Conservation (phyloP, 1,140 invertebrate genomes). For the Sinonovacula constricta region DNA sequence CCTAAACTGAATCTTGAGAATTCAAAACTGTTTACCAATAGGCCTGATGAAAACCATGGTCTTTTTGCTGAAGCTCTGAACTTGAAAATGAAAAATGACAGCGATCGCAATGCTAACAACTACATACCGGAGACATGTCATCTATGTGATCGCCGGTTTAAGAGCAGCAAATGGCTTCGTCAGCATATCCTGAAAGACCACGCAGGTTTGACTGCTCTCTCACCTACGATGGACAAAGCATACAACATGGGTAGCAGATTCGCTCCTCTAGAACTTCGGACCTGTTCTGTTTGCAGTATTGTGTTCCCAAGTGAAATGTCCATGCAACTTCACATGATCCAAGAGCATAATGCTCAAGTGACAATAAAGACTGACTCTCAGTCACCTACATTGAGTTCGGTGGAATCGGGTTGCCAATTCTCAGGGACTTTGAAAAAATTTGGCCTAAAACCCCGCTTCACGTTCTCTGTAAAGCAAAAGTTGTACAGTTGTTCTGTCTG, state of each 20-base stretch:
- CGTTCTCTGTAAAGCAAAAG: constrained; percentile 79
- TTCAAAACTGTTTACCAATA: constrained; percentile 49
- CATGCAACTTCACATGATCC: constrained; percentile 82
- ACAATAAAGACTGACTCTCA: constrained; percentile 64
- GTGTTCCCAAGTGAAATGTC: constrained; percentile 79
- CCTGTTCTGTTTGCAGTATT: constrained; percentile 80
- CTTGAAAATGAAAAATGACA: constrained; percentile 53
- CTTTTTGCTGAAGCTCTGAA: constrained; percentile 35
- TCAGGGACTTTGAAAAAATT: constrained; percentile 54
- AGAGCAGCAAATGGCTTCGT: constrained; percentile 93
- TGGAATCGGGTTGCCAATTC: constrained; percentile 42
- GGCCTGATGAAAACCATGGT: constrained; percentile 29
- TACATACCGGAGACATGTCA: constrained; percentile 82
- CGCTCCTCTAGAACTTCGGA: constrained; percentile 57
- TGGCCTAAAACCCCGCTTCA: constrained; percentile 57
- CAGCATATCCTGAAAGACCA: constrained; percentile 93
- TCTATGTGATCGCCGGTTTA: constrained; percentile 91
- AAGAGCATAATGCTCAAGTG: constrained; percentile 79
- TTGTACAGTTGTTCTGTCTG: constrained; percentile 93
- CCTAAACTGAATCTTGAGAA: constrained; percentile 53
- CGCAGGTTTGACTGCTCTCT: constrained; percentile 69
- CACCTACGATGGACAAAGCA: constrained; percentile 41
- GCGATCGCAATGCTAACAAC: constrained; percentile 56
- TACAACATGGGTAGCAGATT: constrained; percentile 28
- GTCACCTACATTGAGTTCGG: constrained; percentile 30